Evolutionary conservation across 1,140 invertebrate species (phyloP).

Genomic region (Episyrphus balteatus): DNA sequence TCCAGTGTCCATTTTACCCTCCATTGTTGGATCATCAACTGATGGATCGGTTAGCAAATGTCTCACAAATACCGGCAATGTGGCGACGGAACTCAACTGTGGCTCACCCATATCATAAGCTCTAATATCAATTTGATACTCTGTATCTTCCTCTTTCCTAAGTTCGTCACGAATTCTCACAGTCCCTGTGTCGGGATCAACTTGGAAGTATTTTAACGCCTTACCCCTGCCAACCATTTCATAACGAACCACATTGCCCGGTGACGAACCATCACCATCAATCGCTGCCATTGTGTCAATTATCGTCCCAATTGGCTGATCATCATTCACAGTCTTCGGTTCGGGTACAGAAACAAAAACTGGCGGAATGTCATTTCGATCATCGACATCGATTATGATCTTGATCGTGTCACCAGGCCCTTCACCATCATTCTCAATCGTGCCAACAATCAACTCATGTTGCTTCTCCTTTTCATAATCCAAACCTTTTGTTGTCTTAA

Average conservation of each 20-base stretch:
- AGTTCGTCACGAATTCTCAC: slow-evolving; percentile 69
- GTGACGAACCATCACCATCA: slow-evolving; percentile 70
- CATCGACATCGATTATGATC: slow-evolving; percentile 66
- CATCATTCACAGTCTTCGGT: slow-evolving; percentile 73
- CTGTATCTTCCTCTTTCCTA: slow-evolving; percentile 69
- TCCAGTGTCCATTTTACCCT: slow-evolving; percentile 14
- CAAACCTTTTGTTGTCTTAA: slow-evolving; percentile 61
- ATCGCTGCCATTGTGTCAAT: slow-evolving; percentile 66
- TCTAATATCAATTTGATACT: slow-evolving; percentile 76
- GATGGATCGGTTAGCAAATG: slow-evolving; percentile 51
- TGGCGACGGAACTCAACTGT: slow-evolving; percentile 64
- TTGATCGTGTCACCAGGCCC: slow-evolving; percentile 60
- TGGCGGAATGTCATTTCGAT: slow-evolving; percentile 75
- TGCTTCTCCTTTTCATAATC: slow-evolving; percentile 67
- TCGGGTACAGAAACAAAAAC: slow-evolving; percentile 68
- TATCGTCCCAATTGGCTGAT: slow-evolving; percentile 64
- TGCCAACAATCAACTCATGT: slow-evolving; percentile 66
- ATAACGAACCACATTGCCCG: slow-evolving; percentile 68
- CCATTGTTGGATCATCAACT: slow-evolving; percentile 9
- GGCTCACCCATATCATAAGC: slow-evolving; percentile 82
- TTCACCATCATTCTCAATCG: slow-evolving; percentile 63
- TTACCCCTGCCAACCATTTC: slow-evolving; percentile 71
- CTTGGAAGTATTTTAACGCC: slow-evolving; percentile 70
- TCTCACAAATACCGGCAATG: slow-evolving; percentile 69
- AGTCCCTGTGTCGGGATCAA: slow-evolving; percentile 70